phyloP scores from a whole-genome alignment of 2,888 invertebrate species.

The Gari tellinella region DNA sequence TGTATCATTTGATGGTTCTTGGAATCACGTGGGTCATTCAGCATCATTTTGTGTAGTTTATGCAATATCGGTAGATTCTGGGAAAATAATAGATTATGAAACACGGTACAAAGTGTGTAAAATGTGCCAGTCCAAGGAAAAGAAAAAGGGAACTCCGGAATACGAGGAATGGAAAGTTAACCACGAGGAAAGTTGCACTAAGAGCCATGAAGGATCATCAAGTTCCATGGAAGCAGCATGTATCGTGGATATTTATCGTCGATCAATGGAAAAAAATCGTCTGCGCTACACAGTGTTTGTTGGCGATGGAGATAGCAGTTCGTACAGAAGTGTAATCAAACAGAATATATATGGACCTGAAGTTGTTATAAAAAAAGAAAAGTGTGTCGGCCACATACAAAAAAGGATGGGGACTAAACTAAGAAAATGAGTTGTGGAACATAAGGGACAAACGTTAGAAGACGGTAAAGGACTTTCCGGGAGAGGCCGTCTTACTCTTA shows the following conservation, averaged over 20 bases:
- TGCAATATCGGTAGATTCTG: slow-evolving; percentile 2
- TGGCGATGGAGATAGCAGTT: slow-evolving; percentile 16
- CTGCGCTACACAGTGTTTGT: slow-evolving; percentile 21
- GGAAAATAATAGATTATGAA: neutral
- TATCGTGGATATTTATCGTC: slow-evolving; percentile 4
- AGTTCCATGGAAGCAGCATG: slow-evolving; percentile 18
- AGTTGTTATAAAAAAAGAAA: too few relatives aligned
- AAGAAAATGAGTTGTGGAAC: too few relatives aligned
- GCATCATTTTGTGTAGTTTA: slow-evolving; percentile 9
- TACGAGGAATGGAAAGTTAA: neutral
- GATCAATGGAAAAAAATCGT: slow-evolving; percentile 11
- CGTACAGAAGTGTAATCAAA: slow-evolving; percentile 8
- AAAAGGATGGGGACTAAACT: too few relatives aligned
- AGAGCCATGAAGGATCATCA: slow-evolving; percentile 5
- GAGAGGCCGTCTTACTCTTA: slow-evolving; percentile 6
- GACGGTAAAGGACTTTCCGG: neutral
- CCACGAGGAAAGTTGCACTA: neutral
- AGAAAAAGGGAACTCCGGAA: too few relatives aligned
- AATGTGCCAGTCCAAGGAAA: too few relatives aligned
- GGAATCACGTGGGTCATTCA: slow-evolving; percentile 5
- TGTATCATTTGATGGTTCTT: neutral
- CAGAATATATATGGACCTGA: neutral
- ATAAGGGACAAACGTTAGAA: too few relatives aligned
- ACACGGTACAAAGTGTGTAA: too few relatives aligned
- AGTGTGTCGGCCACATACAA: too few relatives aligned